Evolutionary conservation across 2,113 vertebrate species (phyloP).

Genomic region (Tragelaphus imberbis): DNA sequence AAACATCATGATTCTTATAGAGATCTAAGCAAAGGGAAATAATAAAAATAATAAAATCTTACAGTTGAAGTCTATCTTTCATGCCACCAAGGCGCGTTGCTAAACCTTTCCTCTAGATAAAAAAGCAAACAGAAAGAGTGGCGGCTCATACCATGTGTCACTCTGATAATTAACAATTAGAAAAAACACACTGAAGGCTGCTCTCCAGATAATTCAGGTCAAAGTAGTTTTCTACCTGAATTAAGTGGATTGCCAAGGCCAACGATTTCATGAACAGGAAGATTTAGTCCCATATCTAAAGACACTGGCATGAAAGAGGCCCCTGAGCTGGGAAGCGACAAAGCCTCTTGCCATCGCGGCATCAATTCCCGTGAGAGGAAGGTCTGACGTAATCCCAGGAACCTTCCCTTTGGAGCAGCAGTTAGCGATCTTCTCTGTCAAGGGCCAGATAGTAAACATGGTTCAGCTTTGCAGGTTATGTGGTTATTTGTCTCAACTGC

Average conservation of each 20-base stretch:
- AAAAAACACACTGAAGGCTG: conserved; percentile 46
- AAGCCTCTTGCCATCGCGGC: background rate
- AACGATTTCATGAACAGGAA: conserved; percentile 13
- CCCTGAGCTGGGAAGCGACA: background rate
- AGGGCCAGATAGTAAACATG: background rate
- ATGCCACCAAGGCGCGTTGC: conserved; percentile 39
- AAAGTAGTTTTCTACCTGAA: conserved; percentile 49
- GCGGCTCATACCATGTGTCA: background rate
- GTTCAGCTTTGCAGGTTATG: background rate
- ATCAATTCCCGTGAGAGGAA: background rate
- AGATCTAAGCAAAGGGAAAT: conserved; percentile 71
- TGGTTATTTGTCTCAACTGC: background rate
- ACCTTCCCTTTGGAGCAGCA: background rate
- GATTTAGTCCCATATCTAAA: background rate
- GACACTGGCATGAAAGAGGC: background rate
- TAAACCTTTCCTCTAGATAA: conserved; percentile 54
- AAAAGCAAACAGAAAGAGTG: conserved; percentile 9
- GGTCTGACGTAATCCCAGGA: background rate
- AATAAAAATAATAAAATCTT: conserved; percentile 71
- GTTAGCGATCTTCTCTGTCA: background rate
- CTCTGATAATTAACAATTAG: conserved; percentile 58
- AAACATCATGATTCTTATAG: conserved; percentile 68
- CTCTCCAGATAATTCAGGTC: conserved; percentile 50
- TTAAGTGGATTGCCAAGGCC: background rate
- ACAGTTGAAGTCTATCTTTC: conserved; percentile 58